These are phyloP conservation scores for Xestobium rufovillosum DNA, from an alignment of 2,888 invertebrate species.

Conservation along the genomic window DNA sequence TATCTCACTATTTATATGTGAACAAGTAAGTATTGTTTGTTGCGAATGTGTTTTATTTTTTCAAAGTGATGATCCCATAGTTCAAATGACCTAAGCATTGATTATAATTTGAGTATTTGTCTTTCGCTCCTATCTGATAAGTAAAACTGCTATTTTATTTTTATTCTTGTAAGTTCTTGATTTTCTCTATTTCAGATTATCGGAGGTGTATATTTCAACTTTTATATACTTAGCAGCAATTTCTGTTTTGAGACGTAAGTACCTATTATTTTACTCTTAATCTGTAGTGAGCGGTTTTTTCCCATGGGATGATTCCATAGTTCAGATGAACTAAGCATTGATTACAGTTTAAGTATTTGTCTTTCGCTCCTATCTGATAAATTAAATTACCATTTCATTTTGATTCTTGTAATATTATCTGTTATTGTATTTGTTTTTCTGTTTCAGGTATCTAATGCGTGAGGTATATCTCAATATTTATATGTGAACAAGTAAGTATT, in stretches of 20 bases:
- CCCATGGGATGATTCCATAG: not conserved
- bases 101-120: constrained; percentile 19
- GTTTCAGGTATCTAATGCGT: not conserved
- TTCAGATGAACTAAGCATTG: constrained; percentile 20
- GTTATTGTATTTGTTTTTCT: not conserved
- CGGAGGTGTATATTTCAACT: too few species aligned
- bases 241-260: not conserved
- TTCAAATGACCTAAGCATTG: constrained; percentile 19
- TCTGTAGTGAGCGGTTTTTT: constrained; percentile 3
- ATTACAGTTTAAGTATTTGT: constrained; percentile 30
- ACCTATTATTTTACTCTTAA: not conserved
- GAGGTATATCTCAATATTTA: not conserved
- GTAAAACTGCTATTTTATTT: not conserved
- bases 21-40: constrained; percentile 2
- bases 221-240: too few species aligned
- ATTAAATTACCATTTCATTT: not conserved
- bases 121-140: constrained; percentile 33
- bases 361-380: constrained; percentile 38
- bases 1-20: not conserved
- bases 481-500: constrained; percentile 2
- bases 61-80: constrained; percentile 12
- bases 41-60: constrained; percentile 5
- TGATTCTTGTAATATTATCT: not conserved
- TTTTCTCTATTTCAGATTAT: too few species aligned
- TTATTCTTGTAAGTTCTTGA: not conserved